Evolutionary conservation across 92 coral and sea anemone genomes (phyloP), one percentile per base, ranked within the genome.

Genomic region (Bergia puertoricense): DNA sequence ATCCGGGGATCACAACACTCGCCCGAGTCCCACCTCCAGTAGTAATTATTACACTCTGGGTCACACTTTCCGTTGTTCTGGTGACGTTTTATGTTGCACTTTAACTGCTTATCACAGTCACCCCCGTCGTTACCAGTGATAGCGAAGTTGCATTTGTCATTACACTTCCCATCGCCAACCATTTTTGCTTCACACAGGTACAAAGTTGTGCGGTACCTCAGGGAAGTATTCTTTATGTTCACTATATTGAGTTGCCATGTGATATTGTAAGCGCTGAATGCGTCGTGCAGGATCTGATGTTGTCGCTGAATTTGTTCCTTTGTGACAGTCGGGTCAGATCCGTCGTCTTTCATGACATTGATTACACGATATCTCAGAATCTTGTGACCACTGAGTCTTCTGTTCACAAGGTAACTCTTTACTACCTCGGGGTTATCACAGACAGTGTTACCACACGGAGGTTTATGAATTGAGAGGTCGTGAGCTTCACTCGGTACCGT

Each of bases 381-480:
- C 86, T 95, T 97, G 62, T 75, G 85, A 5, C 89, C 91, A 30
- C 98, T 94, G 48, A 92, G 88, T 46, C 85, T 91, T 8, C 90
- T 93, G 82, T 97, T 92, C 46, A 89, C 92, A 48, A 95, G 92
- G 80, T 97, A 97, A 86, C 99, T 97, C 41, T 94, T 93, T 40
- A 94, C 90, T 7, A 97, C 95, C 91, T 97, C 99, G 0, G 98
- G 98, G 89, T 97, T 97, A 83, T 97, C 99, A 57, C 99, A 97
- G 22, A 97, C 98, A 1, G 99, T 97, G 16, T 57, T 89, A 1
- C 99, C 99, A 81, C 99, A 97, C 41, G 98, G 99, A 5, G 99
- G 99, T 54, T 93, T 93, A 15, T 89, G 88, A 86, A 97, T 92
- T 48, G 99, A 86, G 20, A 97, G 86, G 78, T 95, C 97, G 88